Evolutionary conservation across 1,140 invertebrate genomes (phyloP), one percentile per base, ranked within the genome.

Genomic region (Phocides pigmalion): DNA sequence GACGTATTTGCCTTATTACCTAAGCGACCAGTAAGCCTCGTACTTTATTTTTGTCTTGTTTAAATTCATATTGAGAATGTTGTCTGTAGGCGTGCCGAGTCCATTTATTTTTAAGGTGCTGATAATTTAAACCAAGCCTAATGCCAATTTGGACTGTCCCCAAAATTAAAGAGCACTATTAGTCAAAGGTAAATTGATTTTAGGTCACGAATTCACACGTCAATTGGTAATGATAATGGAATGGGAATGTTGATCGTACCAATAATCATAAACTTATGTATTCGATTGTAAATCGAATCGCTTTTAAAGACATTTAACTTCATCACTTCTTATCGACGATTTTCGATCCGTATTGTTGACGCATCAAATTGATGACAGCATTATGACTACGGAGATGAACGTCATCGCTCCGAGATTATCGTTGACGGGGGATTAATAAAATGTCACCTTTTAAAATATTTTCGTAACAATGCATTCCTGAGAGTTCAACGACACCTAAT

Each of bases 1-100:
- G 53, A 70, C 68, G 63, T 80, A 74, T 86, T 88, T 82, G 74
- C 69, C 63, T 76, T 82, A 81, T 88, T 87, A 76, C 79, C 72
- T 80, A 84, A 80, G 73, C 63, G 61, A 37, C 54, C 14, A 49
- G 41, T 19, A 46, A 58, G 32, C 54, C 25, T 58, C 39, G 19
- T 58, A 58, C 41, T 46, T 58, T 58, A 58, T 58, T 58, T 56
- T 46, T 9, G 15, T 32, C 41, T 46, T 44, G 41, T 32, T 44
- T 16, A 59, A 42, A 59, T 41, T 56, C 19, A 14, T 54, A 19
- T 44, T 39, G 16, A 14, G 4, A 28, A 41, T 22, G 12, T 47
- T 32, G 39, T 42, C 16, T 3, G 44, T 47, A 50, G 51, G 41
- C 20, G 42, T 54, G 42, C 47, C 11, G 28, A 14, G 15, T 28